Conservation (phyloP, 1,140 invertebrate genomes). For the Drosophila trapezifrons region DNA sequence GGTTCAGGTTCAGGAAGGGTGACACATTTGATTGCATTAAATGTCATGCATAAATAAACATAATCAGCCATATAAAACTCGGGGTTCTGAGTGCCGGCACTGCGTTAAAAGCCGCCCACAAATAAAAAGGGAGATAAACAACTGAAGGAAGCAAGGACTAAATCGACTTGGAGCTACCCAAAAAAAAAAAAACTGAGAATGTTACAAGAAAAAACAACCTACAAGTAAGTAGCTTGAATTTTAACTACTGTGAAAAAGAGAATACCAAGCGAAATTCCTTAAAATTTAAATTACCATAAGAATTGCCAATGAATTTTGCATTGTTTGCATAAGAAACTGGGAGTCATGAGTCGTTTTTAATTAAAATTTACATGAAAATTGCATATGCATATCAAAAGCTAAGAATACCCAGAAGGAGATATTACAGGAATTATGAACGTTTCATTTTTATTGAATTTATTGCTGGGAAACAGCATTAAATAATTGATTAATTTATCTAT, state of each 20-base stretch:
- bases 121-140: constrained; percentile 20
- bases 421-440: neutral
- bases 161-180: constrained; percentile 15
- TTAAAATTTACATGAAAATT: constrained; percentile 1
- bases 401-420: neutral
- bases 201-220: too few relatives aligned
- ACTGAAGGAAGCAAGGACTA: neutral
- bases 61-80: constrained; percentile 62
- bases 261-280: neutral
- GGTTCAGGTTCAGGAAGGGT: constrained; percentile 13
- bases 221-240: neutral
- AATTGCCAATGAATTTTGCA: neutral
- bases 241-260: too few relatives aligned
- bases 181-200: too few relatives aligned
- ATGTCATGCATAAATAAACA: constrained; percentile 77
- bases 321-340: neutral
- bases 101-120: constrained; percentile 42
- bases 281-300: neutral
- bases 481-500: neutral
- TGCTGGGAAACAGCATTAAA: neutral
- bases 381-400: neutral
- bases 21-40: constrained; percentile 75
- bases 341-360: neutral
- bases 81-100: constrained; percentile 32
- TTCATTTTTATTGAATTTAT: neutral